Evolutionary conservation across 2,888 invertebrate species (phyloP).

Genomic region (Myathropa florea): DNA sequence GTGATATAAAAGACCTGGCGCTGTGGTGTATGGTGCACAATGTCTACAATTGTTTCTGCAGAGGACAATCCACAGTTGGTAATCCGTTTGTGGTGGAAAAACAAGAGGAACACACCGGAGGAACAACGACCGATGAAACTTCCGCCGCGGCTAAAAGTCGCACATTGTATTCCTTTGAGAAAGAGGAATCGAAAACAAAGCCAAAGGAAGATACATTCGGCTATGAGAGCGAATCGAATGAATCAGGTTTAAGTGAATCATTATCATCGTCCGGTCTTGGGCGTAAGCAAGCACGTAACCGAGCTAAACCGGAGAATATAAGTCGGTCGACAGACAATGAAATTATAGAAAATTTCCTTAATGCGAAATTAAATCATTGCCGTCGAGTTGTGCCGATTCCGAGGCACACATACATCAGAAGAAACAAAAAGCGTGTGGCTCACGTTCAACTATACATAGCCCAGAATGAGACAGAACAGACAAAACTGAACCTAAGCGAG

Average conservation of each 20-base stretch:
- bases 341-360: slow-evolving; percentile 37
- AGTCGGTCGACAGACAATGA: slow-evolving; percentile 44
- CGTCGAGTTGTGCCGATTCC: slow-evolving; percentile 76
- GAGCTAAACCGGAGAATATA: slow-evolving; percentile 18
- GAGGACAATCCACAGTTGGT: slow-evolving; percentile 78
- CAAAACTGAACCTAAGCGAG: slow-evolving; percentile 72
- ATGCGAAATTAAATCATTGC: slow-evolving; percentile 66
- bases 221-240: slow-evolving; percentile 10
- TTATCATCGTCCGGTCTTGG: background rate
- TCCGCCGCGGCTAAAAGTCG: slow-evolving; percentile 56
- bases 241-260: slow-evolving; percentile 13
- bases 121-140: slow-evolving; percentile 18
- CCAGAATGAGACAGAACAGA: slow-evolving; percentile 73
- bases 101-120: slow-evolving; percentile 67
- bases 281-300: background rate
- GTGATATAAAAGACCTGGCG: slow-evolving; percentile 81
- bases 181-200: slow-evolving; percentile 56
- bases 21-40: slow-evolving; percentile 86
- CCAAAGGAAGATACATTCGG: background rate
- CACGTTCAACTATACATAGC: slow-evolving; percentile 65
- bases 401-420: slow-evolving; percentile 72
- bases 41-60: slow-evolving; percentile 86
- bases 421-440: slow-evolving; percentile 74
- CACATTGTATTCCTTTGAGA: slow-evolving; percentile 78
- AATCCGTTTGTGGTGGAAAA: slow-evolving; percentile 76